These are phyloP conservation scores for Spisula solida DNA, from an alignment of 2,888 invertebrate species.

Conservation along the genomic window DNA sequence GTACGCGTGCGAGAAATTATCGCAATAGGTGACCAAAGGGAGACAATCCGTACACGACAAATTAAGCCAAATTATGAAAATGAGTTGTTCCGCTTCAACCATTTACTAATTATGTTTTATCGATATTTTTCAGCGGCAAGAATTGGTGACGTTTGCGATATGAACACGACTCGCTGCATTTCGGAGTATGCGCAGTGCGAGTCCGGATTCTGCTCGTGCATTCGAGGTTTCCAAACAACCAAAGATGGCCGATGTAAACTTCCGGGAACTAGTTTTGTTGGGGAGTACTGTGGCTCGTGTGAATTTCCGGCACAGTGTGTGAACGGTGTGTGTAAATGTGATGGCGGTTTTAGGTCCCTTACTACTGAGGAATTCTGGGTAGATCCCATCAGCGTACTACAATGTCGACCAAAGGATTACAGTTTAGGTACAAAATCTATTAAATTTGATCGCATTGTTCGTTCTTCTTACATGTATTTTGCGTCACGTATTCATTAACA, in stretches of 20 bases:
- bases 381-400: slow-evolving; percentile 69
- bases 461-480: too few species aligned
- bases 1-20: too few species aligned
- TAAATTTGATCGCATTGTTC: too few species aligned
- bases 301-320: slow-evolving; percentile 74
- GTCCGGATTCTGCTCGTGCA: slow-evolving; percentile 68
- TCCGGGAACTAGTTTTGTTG: slow-evolving; percentile 70
- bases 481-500: too few species aligned
- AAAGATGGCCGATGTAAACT: slow-evolving; percentile 76
- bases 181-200: slow-evolving; percentile 72
- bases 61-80: not conserved
- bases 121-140: slow-evolving; percentile 62
- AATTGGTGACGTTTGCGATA: slow-evolving; percentile 70
- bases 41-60: not conserved
- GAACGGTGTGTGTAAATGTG: slow-evolving; percentile 69
- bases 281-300: slow-evolving; percentile 72
- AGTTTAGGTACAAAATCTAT: slow-evolving; percentile 33
- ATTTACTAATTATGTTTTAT: not conserved
- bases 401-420: slow-evolving; percentile 68
- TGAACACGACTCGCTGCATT: slow-evolving; percentile 64
- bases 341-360: slow-evolving; percentile 66
- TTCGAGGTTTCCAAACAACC: slow-evolving; percentile 68
- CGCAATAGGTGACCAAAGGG: not conserved
- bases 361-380: slow-evolving; percentile 77
- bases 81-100: not conserved